phyloP scores from a whole-genome alignment of 2,888 invertebrate species.

The Macaria liturata region DNA sequence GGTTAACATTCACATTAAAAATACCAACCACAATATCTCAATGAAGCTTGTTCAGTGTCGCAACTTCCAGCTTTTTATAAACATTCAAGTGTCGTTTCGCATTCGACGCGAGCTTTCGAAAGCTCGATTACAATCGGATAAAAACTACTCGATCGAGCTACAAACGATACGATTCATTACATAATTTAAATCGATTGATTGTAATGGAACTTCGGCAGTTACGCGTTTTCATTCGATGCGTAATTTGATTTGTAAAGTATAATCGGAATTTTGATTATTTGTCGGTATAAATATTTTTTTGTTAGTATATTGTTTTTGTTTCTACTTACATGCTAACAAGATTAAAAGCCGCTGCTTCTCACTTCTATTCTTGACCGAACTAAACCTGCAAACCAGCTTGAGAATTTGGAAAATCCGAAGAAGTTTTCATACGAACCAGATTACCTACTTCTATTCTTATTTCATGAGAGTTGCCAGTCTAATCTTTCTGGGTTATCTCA shows the following conservation, averaged over 20 bases:
- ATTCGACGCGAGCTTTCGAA: conserved; percentile 42
- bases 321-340: no score
- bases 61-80: conserved; percentile 44
- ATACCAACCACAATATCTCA: conserved; percentile 26
- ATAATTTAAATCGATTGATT: conserved; percentile 25
- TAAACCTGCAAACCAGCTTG: conserved; percentile 4
- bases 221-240: conserved; percentile 9
- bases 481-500: conserved; percentile 23
- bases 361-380: neutral
- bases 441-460: conserved; percentile 16
- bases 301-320: no score
- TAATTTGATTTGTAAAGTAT: conserved; percentile 4
- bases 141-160: conserved; percentile 31
- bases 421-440: conserved; percentile 16
- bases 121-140: conserved; percentile 26
- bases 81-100: conserved; percentile 47
- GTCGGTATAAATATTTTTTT: neutral
- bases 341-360: no score
- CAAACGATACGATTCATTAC: conserved; percentile 23
- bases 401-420: conserved; percentile 1
- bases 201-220: conserved; percentile 18
- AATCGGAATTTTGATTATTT: neutral
- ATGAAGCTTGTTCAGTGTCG: conserved; percentile 22
- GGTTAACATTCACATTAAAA: conserved; percentile 18
- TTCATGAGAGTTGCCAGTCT: conserved; percentile 18